phyloP scores from a whole-genome alignment of 2,888 invertebrate genomes.

The Priapulus caudatus region DNA sequence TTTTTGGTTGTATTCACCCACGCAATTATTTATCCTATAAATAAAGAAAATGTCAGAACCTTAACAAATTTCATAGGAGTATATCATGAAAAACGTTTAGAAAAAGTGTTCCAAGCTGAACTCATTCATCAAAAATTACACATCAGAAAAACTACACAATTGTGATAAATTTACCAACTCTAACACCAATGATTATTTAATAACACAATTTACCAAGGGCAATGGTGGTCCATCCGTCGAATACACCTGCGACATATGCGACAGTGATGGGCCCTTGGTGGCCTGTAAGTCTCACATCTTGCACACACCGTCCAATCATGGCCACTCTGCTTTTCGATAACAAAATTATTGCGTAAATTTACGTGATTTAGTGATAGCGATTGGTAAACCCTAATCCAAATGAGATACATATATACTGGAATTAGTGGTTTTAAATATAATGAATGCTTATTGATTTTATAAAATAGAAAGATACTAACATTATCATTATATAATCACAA shows the following conservation, averaged over 20 bases:
- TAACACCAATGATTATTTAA: neutral
- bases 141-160: neutral
- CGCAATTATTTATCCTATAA: slow-evolving; percentile 84
- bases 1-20: slow-evolving; percentile 80
- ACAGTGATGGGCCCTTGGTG: slow-evolving; percentile 75
- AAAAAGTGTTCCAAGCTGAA: slow-evolving; percentile 4
- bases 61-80: too few species aligned
- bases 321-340: slow-evolving; percentile 35
- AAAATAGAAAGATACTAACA: too few species aligned
- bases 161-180: slow-evolving; percentile 5
- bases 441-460: too few species aligned
- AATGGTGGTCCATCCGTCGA: slow-evolving; percentile 70
- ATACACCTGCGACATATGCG: slow-evolving; percentile 72
- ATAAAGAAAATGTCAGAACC: too few species aligned
- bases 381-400: too few species aligned
- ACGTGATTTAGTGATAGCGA: too few species aligned
- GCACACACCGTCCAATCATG: slow-evolving; percentile 58
- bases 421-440: too few species aligned
- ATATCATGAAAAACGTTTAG: too few species aligned
- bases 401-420: too few species aligned
- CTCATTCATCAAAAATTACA: slow-evolving; percentile 5
- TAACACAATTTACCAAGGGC: slow-evolving; percentile 51
- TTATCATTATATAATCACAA: neutral
- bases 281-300: slow-evolving; percentile 60
- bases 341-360: slow-evolving; percentile 37